Conservation (phyloP, 2,888 invertebrate genomes). For the Sinhomidia bicolor region DNA sequence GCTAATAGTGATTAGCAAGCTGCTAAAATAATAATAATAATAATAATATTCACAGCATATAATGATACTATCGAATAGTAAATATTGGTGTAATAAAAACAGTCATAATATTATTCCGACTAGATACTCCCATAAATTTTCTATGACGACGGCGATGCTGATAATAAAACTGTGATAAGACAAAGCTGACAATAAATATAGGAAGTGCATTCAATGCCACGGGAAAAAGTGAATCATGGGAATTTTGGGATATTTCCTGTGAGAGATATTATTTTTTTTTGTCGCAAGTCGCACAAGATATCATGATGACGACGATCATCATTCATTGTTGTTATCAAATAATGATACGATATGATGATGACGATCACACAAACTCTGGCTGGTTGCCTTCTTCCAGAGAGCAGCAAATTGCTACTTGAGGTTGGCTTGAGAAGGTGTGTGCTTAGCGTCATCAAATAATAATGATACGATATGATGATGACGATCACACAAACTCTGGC, state of each 20-base stretch:
- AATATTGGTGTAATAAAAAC: no score
- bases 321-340: neutral
- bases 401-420: neutral
- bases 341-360: neutral
- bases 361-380: neutral
- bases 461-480: no score
- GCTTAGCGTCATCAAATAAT: no score
- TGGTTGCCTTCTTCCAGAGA: neutral
- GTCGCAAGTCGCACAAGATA: neutral
- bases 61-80: neutral
- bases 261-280: conserved; percentile 55
- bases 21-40: no score
- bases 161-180: neutral
- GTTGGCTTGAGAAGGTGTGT: neutral
- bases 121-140: no score
- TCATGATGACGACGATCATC: neutral
- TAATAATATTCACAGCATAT: neutral
- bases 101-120: no score
- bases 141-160: neutral
- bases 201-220: conserved; percentile 52
- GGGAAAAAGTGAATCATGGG: conserved; percentile 36
- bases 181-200: neutral
- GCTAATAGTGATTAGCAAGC: neutral
- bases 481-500: no score
- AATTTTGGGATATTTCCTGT: conserved; percentile 64